These are phyloP conservation scores for Anodontia alba DNA, from an alignment of 2,888 invertebrate species.

Conservation along the genomic window DNA sequence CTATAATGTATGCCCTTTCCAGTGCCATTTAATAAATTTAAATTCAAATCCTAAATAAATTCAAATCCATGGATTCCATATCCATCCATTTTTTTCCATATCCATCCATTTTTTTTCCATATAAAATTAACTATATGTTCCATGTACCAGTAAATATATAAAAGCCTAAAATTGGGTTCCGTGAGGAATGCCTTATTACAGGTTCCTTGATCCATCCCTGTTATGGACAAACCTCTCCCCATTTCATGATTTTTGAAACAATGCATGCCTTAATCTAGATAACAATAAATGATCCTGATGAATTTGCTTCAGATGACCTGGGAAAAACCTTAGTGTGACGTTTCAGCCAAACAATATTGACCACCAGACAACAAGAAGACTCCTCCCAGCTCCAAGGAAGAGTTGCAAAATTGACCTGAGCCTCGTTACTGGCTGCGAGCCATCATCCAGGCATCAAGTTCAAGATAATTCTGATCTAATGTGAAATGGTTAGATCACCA, in stretches of 20 bases:
- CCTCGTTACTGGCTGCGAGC: no score
- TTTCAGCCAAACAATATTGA: no score
- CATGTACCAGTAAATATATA: neutral
- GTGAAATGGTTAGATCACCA: no score
- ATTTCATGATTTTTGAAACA: neutral
- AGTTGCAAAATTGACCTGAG: no score
- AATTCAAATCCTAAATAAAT: neutral
- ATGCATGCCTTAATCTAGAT: neutral
- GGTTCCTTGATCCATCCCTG: no score
- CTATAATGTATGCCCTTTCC: neutral
- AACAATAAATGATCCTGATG: neutral
- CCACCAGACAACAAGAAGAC: no score
- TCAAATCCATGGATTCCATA: neutral
- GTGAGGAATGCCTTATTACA: no score
- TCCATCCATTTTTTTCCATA: neutral
- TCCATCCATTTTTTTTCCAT: neutral
- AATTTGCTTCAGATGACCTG: neutral
- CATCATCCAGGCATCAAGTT: no score
- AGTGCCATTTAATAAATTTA: neutral
- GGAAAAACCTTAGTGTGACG: neutral
- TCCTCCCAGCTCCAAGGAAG: no score
- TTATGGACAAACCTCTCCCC: neutral
- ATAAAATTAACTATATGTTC: neutral
- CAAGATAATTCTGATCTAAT: no score
- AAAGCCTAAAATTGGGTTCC: neutral